phyloP scores from a whole-genome alignment of 1,140 invertebrate genomes.

The Sitobion miscanthi region DNA sequence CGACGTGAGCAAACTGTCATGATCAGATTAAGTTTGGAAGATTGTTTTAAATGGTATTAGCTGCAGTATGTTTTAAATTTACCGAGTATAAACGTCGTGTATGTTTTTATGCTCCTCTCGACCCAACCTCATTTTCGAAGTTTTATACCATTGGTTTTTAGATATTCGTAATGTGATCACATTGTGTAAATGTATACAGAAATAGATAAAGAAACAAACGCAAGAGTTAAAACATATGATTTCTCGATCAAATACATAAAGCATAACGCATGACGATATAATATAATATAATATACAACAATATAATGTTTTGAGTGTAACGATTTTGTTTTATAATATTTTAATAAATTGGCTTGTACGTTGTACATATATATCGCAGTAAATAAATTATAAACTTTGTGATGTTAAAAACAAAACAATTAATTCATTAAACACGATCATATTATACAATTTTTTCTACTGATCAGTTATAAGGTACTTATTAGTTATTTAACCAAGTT shows the following conservation, averaged over 20 bases:
- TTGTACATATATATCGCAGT: neutral
- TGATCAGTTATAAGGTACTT: neutral
- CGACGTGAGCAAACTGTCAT: neutral
- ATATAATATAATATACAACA: too few relatives aligned
- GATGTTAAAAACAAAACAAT: neutral
- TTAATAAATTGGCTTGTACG: neutral
- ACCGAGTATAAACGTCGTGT: neutral
- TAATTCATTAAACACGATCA: neutral
- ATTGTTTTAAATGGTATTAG: constrained; percentile 3
- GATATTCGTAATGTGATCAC: neutral
- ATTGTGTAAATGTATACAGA: neutral
- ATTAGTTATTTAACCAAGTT: neutral
- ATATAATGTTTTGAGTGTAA: neutral
- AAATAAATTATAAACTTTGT: neutral
- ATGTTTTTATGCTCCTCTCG: neutral
- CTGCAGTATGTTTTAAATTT: neutral
- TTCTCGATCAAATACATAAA: neutral
- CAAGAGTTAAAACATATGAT: neutral
- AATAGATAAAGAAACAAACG: neutral
- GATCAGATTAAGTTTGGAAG: constrained; percentile 6
- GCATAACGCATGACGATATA: too few relatives aligned
- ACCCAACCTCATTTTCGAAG: neutral
- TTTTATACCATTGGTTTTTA: neutral
- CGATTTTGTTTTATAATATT: neutral
- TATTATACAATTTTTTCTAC: neutral